Percentiles rank a stretch among this genome's conserved stretches.
Evolutionary conservation across 2,797 vertebrate species (phyloP).

Genomic region (Dermochelys coriacea): DNA sequence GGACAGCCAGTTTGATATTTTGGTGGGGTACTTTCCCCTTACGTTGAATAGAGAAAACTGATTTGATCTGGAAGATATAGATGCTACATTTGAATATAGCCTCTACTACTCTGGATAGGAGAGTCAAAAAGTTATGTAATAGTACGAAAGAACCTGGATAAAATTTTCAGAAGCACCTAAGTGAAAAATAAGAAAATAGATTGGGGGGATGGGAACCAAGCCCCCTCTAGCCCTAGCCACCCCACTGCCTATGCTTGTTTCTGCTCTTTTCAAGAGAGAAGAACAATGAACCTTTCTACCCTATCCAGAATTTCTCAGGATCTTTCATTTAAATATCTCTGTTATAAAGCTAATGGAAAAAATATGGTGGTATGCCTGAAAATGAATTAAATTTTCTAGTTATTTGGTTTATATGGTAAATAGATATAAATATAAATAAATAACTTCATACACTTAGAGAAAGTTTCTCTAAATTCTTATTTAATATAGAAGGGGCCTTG

Average conservation of each 20-base stretch:
- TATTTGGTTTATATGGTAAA: not conserved
- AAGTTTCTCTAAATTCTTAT: not conserved
- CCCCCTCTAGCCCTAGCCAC: not conserved
- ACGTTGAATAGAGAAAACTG: not conserved
- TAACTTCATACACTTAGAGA: not conserved
- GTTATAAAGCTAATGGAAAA: not conserved
- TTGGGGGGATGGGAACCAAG: not conserved
- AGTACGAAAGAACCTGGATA: not conserved
- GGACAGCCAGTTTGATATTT: not conserved
- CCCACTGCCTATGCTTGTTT: not conserved
- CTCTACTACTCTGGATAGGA: not conserved
- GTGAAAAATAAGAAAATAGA: not conserved
- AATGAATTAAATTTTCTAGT: not conserved
- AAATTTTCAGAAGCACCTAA: not conserved
- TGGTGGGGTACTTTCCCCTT: not conserved
- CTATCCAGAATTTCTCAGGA: not conserved
- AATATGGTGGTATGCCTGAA: not conserved
- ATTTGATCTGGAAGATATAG: not conserved
- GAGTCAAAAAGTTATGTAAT: too few species aligned
- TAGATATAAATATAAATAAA: not conserved
- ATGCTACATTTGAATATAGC: not conserved
- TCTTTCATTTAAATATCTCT: not conserved
- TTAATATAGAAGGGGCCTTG: too few species aligned
- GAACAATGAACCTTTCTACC: not conserved
- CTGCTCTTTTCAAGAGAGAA: not conserved